A percentile compares a stretch with the other conserved stretches of the same genome.
These are phyloP conservation scores for Nesogale talazaci DNA, from an alignment of 2,113 vertebrate species.

Conservation along the genomic window DNA sequence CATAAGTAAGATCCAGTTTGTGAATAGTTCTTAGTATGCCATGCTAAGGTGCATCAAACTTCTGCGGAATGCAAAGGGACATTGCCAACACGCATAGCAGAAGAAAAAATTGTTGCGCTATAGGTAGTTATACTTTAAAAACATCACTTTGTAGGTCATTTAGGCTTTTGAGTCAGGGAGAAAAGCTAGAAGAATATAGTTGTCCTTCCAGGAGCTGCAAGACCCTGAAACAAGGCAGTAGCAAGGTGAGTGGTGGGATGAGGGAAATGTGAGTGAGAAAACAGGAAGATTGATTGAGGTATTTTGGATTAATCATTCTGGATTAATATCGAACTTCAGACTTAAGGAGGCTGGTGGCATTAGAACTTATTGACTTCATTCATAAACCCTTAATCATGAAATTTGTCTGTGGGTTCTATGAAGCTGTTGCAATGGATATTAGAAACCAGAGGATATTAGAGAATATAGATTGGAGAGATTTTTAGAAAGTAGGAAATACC, in stretches of 20 bases:
- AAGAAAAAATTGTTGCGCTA: background rate
- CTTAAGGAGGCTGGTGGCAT: background rate
- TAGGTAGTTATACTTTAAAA: constrained; percentile 39
- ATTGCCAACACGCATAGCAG: background rate
- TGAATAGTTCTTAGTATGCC: background rate
- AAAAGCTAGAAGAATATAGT: background rate
- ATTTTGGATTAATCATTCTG: background rate
- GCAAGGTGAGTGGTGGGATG: background rate
- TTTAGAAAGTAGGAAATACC: no score
- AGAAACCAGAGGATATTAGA: no score
- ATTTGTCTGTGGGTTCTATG: no score
- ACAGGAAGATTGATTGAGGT: background rate
- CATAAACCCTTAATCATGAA: no score
- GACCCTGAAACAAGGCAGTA: background rate
- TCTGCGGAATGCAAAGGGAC: background rate
- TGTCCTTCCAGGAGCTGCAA: background rate
- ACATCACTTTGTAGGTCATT: background rate
- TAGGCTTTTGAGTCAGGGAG: background rate
- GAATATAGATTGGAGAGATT: no score
- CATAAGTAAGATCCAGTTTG: background rate
- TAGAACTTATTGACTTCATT: no score
- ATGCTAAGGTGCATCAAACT: background rate
- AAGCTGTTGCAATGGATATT: no score
- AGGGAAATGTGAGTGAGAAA: background rate
- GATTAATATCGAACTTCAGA: background rate